Evolutionary conservation across 1,140 invertebrate genomes (phyloP).

Genomic region (Telenomus remus): DNA sequence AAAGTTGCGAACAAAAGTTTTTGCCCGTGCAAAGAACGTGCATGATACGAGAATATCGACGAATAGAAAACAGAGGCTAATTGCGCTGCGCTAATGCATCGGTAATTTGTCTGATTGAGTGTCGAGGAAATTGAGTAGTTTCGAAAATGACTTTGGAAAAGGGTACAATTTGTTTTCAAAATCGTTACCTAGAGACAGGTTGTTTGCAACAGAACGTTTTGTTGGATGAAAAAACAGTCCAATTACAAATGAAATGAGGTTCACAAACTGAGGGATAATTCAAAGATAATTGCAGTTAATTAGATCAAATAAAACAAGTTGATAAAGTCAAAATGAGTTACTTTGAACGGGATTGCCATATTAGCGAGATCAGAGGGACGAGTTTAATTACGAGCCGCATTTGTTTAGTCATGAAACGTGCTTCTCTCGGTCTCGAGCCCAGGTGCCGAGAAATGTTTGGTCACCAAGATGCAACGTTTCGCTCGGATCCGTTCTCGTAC

Average conservation of each 20-base stretch:
- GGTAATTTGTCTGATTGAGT: conserved; percentile 30
- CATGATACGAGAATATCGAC: not conserved
- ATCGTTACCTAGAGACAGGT: too few relatives aligned
- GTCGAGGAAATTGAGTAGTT: conserved; percentile 1
- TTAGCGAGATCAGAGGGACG: conserved; percentile 38
- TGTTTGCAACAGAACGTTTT: too few relatives aligned
- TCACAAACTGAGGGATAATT: too few relatives aligned
- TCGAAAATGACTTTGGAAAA: too few relatives aligned
- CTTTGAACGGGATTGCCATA: conserved; percentile 45
- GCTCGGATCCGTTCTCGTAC: conserved; percentile 9
- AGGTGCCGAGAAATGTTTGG: conserved; percentile 35
- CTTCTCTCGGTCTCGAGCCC: conserved; percentile 9
- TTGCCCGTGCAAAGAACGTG: conserved; percentile 10
- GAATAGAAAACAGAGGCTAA: conserved; percentile 19
- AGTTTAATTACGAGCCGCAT: conserved; percentile 51
- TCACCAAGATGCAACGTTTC: conserved; percentile 33
- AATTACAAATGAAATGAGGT: too few relatives aligned
- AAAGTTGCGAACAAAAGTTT: conserved; percentile 45
- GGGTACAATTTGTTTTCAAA: too few relatives aligned
- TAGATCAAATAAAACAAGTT: conserved; percentile 45
- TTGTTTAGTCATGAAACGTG: conserved; percentile 28
- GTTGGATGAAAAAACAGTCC: too few relatives aligned
- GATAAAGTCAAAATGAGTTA: conserved; percentile 37
- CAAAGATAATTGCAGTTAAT: conserved; percentile 38
- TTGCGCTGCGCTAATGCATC: conserved; percentile 25